Evolutionary conservation across 2,888 invertebrate species (phyloP), one percentile per base, ranked within the genome.

Genomic region (Shargacucullia verbasci): DNA sequence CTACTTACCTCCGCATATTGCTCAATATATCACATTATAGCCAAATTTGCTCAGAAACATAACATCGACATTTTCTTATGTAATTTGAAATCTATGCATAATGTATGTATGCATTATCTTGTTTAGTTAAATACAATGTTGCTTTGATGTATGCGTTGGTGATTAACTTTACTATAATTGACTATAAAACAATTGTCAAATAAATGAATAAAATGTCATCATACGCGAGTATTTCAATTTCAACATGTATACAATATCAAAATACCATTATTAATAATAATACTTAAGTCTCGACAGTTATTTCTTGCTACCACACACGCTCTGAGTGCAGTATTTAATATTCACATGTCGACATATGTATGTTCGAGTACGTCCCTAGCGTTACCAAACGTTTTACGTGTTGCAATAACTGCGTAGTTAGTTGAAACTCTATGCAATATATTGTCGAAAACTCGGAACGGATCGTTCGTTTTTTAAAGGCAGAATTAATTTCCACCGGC

Each of bases 401-500:
- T 72, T 79, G 77, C 79, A 81, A 81, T 77, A 83, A 75, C 63
- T 60, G 74, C 69, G 73, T 73, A 82, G 73, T 78, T 82, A 80
- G 80, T 81, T 60, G 59, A 57, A 83, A 79, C 79, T 75, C 72
- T 62, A 73, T 78, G 78, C 84, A 81, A 85, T 85, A 80, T 81
- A 84, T 83, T 82, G 79, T 82, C 82, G 78, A 86, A 87, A 88
- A 85, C 81, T 83, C 78, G 64, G 70, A 73, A 64, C 71, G 69
- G 73, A 75, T 80, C 73, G 72, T 76, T 76, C 73, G 73, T 83
- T 84, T 88, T 89, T 87, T 83, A 85, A 79, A 74, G 77, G 79
- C 64, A 82, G 83, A 89, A 90, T 89, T 89, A 91, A 91, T 91
- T 90, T 87, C 84, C 81, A 85, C 78, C 68, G 78, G 79, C 66